Conservation (phyloP, 1,140 invertebrate species). For the Hirudo medicinalis region DNA sequence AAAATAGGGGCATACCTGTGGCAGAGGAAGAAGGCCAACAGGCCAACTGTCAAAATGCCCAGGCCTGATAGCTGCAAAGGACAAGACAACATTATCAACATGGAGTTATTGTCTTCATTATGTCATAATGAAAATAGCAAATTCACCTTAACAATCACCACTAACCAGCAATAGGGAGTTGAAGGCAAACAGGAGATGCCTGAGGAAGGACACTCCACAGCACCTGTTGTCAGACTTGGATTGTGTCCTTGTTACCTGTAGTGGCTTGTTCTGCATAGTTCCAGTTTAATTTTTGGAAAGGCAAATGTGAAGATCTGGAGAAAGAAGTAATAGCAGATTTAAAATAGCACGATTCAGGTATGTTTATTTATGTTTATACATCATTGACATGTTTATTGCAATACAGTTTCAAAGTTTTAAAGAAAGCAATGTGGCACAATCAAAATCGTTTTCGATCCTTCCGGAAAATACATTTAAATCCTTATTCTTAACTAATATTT, state of each 20-base stretch:
- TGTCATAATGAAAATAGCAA: no score
- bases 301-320: no score
- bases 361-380: no score
- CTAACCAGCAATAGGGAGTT: slow-evolving; percentile 1
- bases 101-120: neutral
- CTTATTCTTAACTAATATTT: no score
- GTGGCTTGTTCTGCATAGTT: slow-evolving; percentile 3
- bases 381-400: no score
- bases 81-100: neutral
- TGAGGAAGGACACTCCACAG: slow-evolving; percentile 3
- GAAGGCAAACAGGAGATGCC: slow-evolving; percentile 2
- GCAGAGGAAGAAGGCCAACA: slow-evolving; percentile 7
- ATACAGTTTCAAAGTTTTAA: no score
- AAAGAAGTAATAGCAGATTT: no score
- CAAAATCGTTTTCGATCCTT: no score
- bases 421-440: no score
- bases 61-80: slow-evolving; percentile 13
- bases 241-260: neutral
- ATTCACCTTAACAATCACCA: no score
- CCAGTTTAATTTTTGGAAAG: neutral
- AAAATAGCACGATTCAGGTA: no score
- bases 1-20: slow-evolving; percentile 3
- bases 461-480: no score
- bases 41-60: neutral
- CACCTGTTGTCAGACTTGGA: neutral